A percentile compares a stretch with the other conserved stretches of the same genome.
phyloP scores from a whole-genome alignment of 2,888 invertebrate species.

The Synergus itoensis region DNA sequence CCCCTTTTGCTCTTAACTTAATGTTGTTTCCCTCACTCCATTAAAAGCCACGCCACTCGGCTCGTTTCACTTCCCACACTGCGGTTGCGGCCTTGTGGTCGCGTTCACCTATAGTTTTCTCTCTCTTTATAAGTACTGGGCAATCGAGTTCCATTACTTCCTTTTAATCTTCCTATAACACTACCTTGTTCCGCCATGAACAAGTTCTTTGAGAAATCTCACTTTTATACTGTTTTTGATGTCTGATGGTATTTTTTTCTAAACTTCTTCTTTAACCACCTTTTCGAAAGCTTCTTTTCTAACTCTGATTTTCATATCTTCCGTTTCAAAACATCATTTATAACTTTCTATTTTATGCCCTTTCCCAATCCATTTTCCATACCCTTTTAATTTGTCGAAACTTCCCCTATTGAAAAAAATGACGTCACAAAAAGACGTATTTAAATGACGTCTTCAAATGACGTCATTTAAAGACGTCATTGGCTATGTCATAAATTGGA shows the following conservation, averaged over 20 bases:
- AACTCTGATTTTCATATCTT: too few species aligned
- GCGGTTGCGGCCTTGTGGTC: conserved; percentile 62
- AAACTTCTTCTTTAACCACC: too few species aligned
- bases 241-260: background rate
- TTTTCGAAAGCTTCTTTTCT: too few species aligned
- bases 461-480: too few species aligned
- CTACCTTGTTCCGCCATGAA: conserved; percentile 6
- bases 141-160: conserved; percentile 66
- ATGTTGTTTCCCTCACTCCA: conserved; percentile 74
- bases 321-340: too few species aligned
- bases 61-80: conserved; percentile 71
- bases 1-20: conserved; percentile 70
- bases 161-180: conserved; percentile 50
- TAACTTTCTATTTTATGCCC: too few species aligned
- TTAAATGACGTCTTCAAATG: too few species aligned
- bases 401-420: too few species aligned
- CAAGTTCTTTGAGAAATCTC: background rate
- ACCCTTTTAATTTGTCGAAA: too few species aligned
- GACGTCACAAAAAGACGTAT: too few species aligned
- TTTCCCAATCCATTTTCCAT: too few species aligned
- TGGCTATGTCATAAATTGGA: too few species aligned
- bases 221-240: background rate
- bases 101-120: conserved; percentile 61
- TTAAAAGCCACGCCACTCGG: conserved; percentile 75
- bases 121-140: conserved; percentile 56